These are phyloP conservation scores for Apodemia hepburni DNA, from an alignment of 2,888 invertebrate genomes.

Conservation along the genomic window DNA sequence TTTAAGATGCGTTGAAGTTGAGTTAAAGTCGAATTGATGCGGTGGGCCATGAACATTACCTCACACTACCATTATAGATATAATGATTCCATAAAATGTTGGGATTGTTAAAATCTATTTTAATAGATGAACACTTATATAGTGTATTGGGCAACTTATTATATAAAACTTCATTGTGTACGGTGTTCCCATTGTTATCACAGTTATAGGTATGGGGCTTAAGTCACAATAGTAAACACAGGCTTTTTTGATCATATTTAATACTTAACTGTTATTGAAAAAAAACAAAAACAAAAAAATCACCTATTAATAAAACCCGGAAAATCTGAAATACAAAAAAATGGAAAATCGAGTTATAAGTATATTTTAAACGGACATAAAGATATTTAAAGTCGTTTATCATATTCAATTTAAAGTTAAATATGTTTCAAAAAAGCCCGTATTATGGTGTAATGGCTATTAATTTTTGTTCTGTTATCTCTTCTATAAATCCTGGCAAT, in stretches of 20 bases:
- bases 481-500: conserved; percentile 19
- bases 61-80: not conserved
- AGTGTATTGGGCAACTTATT: conserved; percentile 20
- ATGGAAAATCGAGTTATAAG: too few species aligned
- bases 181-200: conserved; percentile 46
- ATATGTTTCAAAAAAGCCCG: conserved; percentile 7
- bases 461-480: conserved; percentile 63
- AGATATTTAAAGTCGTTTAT: not conserved
- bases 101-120: not conserved
- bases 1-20: not conserved
- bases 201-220: conserved; percentile 48
- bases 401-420: not conserved
- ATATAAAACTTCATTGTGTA: conserved; percentile 48
- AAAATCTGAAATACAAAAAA: too few species aligned
- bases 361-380: too few species aligned
- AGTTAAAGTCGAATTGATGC: not conserved
- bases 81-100: not conserved
- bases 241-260: not conserved
- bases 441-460: conserved; percentile 69
- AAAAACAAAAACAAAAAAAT: too few species aligned
- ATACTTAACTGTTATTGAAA: too few species aligned
- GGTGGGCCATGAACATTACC: not conserved
- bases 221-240: conserved; percentile 47
- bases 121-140: not conserved
- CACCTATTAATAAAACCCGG: too few species aligned